phyloP scores from a whole-genome alignment of 92 coral and sea anemone genomes.

The Paramuricea clavata region DNA sequence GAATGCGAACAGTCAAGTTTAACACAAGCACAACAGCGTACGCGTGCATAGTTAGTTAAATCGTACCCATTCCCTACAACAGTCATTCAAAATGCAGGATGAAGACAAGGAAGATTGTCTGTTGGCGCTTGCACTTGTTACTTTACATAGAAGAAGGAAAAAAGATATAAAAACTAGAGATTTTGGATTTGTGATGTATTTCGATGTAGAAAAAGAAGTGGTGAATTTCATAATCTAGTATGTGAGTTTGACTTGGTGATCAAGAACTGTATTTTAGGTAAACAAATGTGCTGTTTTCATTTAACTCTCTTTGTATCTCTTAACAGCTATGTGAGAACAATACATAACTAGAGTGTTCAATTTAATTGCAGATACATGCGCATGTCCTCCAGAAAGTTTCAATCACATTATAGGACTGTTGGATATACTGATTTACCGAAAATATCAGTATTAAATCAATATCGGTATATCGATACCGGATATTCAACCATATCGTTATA shows the following conservation, averaged over 20 bases:
- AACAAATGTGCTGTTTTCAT: no score
- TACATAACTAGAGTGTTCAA: neutral
- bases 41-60: neutral
- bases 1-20: neutral
- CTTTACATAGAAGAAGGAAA: neutral
- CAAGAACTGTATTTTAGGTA: neutral
- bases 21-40: neutral
- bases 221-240: conserved; percentile 4
- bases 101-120: neutral
- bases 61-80: neutral
- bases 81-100: neutral
- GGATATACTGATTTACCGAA: no score
- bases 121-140: conserved; percentile 2
- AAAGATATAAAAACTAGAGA: neutral
- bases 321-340: neutral
- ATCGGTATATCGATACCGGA: no score
- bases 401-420: no score
- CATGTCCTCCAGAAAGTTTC: conserved; percentile 65
- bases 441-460: no score
- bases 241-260: neutral
- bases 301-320: neutral
- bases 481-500: no score
- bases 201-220: neutral
- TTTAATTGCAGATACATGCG: conserved; percentile 63
- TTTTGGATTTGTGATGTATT: conserved; percentile 1